Conservation (phyloP, 2,113 vertebrate genomes). For the Meleagris gallopavo region DNA sequence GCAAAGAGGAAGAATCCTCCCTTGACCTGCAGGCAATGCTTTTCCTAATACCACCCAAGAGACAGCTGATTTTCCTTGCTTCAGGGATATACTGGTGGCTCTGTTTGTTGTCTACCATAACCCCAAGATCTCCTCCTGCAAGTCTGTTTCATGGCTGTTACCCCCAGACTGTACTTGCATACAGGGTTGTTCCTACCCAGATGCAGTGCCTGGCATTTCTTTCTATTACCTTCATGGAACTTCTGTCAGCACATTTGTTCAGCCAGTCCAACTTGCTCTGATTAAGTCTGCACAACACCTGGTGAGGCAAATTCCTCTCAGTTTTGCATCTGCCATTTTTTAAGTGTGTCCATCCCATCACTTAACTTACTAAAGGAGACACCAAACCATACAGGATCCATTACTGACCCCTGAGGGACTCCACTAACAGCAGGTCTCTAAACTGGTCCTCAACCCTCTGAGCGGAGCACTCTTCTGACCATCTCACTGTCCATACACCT, state of each 20-base stretch:
- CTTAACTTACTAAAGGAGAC: neutral
- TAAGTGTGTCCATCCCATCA: neutral
- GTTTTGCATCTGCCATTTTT: neutral
- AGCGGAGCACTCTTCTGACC: neutral
- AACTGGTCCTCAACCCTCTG: neutral
- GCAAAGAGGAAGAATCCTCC: neutral
- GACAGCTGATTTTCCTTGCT: neutral
- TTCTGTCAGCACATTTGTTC: neutral
- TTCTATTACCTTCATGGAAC: neutral
- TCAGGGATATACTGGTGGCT: neutral
- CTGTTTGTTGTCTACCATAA: neutral
- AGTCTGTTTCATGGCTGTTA: neutral
- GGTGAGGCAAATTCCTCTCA: neutral
- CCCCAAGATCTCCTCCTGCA: neutral
- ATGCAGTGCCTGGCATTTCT: neutral
- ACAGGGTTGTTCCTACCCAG: neutral
- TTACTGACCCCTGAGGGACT: neutral
- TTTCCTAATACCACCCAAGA: neutral
- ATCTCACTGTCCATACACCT: neutral
- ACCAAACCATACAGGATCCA: neutral
- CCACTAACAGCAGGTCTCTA: neutral
- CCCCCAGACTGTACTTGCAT: neutral
- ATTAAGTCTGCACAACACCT: neutral
- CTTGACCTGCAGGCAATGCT: neutral
- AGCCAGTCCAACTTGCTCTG: neutral